Evolutionary conservation across 2,113 vertebrate species (phyloP).

Genomic region (Danionella cerebrum): DNA sequence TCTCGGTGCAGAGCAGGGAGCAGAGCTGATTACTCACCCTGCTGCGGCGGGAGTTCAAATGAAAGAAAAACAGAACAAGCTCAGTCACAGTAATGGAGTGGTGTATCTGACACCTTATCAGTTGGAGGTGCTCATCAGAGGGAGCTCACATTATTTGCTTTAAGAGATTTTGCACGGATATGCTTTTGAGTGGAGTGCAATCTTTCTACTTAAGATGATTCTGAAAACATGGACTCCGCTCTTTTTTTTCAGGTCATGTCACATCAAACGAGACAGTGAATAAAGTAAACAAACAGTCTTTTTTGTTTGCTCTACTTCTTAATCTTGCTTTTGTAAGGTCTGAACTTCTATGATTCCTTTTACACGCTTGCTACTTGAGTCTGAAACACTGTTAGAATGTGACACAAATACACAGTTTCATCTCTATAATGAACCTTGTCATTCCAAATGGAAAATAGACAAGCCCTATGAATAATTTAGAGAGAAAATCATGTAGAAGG

Average conservation of each 20-base stretch:
- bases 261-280: not conserved
- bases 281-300: constrained; percentile 3
- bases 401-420: constrained; percentile 9
- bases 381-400: not conserved
- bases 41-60: constrained; percentile 11
- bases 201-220: constrained; percentile 22
- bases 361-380: not conserved
- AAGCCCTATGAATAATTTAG: constrained; percentile 36
- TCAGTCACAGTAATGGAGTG: constrained; percentile 22
- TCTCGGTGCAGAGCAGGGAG: constrained; percentile 15
- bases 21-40: constrained; percentile 18
- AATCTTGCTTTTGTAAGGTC: not conserved
- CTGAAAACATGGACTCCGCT: constrained; percentile 8
- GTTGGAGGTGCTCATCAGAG: constrained; percentile 26
- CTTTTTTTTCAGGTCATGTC: constrained; percentile 11
- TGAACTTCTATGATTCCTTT: not conserved
- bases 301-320: not conserved
- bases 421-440: constrained; percentile 21
- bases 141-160: constrained; percentile 35
- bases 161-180: constrained; percentile 29
- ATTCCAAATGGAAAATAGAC: constrained; percentile 12
- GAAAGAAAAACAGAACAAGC: constrained; percentile 36
- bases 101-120: constrained; percentile 38
- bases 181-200: not conserved
- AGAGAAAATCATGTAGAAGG: constrained; percentile 22